Conservation (phyloP, 2,888 invertebrate genomes). For the Drosophila vallismaia region DNA sequence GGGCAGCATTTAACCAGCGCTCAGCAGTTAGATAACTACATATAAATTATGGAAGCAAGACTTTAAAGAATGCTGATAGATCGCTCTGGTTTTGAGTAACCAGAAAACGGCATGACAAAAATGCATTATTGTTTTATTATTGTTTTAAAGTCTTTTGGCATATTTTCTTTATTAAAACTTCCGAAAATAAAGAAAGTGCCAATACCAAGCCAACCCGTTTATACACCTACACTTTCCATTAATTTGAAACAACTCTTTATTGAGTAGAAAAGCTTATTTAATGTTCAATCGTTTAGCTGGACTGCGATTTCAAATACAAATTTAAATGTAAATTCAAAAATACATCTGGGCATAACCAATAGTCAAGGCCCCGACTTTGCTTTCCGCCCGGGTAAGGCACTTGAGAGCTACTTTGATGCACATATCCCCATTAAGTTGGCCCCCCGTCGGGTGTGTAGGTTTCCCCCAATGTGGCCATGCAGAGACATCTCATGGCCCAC, state of each 20-base stretch:
- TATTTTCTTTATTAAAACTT: too few relatives aligned
- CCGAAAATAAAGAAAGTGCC: too few relatives aligned
- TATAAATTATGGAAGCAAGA: constrained; percentile 29
- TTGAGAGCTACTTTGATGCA: constrained; percentile 37
- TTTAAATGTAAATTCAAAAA: constrained; percentile 22
- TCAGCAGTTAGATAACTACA: constrained; percentile 54
- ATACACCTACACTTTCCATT: neutral
- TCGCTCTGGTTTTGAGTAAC: constrained; percentile 9
- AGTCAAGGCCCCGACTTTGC: neutral
- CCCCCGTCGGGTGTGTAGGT: constrained; percentile 26
- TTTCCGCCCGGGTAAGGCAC: constrained; percentile 15
- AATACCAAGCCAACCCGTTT: neutral
- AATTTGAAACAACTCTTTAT: neutral
- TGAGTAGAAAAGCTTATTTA: constrained; percentile 10
- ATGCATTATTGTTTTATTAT: too few relatives aligned
- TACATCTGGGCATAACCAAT: constrained; percentile 5
- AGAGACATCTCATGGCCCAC: constrained; percentile 20
- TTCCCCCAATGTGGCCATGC: constrained; percentile 18
- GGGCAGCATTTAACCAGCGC: constrained; percentile 56
- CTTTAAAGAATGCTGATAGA: constrained; percentile 12
- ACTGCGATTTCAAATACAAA: constrained; percentile 20
- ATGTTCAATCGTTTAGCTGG: constrained; percentile 23
- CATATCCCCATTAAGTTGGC: constrained; percentile 31
- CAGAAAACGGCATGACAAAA: neutral
- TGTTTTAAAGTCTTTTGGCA: too few relatives aligned